Conservation (phyloP, 2,113 vertebrate genomes). For the Oceanites oceanicus region DNA sequence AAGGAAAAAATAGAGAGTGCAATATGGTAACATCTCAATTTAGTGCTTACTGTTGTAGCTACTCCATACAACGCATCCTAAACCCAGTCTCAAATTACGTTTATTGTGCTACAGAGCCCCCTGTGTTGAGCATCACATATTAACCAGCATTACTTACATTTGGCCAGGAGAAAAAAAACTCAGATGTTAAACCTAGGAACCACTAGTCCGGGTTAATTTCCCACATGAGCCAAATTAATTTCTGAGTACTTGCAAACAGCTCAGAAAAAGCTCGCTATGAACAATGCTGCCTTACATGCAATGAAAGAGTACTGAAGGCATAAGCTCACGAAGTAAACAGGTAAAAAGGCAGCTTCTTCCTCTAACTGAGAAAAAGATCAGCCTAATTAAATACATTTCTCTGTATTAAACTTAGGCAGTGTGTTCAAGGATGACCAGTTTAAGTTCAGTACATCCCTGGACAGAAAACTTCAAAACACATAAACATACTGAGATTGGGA, state of each 20-base stretch:
- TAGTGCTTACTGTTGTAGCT: background rate
- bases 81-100: constrained; percentile 3
- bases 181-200: background rate
- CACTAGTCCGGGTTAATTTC: background rate
- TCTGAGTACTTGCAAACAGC: background rate
- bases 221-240: background rate
- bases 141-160: background rate
- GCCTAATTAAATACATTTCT: background rate
- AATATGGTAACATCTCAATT: background rate
- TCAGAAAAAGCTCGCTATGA: background rate
- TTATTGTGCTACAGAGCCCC: constrained; percentile 52
- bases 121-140: constrained; percentile 30
- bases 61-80: background rate
- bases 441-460: background rate
- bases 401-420: background rate
- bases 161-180: background rate
- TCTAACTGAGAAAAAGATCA: background rate
- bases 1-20: background rate
- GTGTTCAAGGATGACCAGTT: background rate
- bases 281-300: background rate
- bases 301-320: background rate
- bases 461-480: background rate
- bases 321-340: background rate
- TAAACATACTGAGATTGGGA: background rate
- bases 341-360: background rate